Percentiles rank a stretch among this genome's conserved stretches.
phyloP scores from a whole-genome alignment of 2,797 vertebrate species.

The Melanotaenia pygmaea region DNA sequence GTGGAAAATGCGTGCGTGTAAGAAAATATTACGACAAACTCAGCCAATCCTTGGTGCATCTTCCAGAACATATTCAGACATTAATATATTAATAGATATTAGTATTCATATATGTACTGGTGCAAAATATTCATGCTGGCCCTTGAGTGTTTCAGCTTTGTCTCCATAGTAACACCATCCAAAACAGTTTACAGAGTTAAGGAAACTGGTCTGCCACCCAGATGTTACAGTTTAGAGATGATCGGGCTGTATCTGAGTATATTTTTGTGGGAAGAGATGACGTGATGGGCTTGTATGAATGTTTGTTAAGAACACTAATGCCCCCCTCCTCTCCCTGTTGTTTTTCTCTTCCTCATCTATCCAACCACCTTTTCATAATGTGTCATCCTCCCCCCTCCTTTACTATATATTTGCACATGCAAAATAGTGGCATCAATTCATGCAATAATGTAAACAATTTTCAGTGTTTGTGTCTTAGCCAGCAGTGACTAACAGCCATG shows the following conservation, averaged over 20 bases:
- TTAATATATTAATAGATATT: constrained; percentile 7
- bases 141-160: constrained; percentile 19
- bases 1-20: background rate
- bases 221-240: background rate
- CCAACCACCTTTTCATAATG: constrained; percentile 11
- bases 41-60: constrained; percentile 3
- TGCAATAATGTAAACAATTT: constrained; percentile 58
- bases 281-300: constrained; percentile 12
- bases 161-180: constrained; percentile 36
- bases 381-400: background rate
- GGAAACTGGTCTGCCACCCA: background rate
- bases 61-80: constrained; percentile 22
- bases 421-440: constrained; percentile 28
- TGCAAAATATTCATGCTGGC: constrained; percentile 24
- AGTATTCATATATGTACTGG: constrained; percentile 29
- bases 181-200: constrained; percentile 11
- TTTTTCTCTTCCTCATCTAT: constrained; percentile 11
- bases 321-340: constrained; percentile 21
- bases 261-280: constrained; percentile 12
- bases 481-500: constrained; percentile 27
- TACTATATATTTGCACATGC: constrained; percentile 60
- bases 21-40: constrained; percentile 27
- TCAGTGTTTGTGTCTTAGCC: constrained; percentile 43
- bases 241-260: constrained; percentile 16
- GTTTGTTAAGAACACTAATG: constrained; percentile 47